These are phyloP conservation scores for Drosophila littoralis DNA, from an alignment of 1,140 invertebrate genomes.

Conservation along the genomic window DNA sequence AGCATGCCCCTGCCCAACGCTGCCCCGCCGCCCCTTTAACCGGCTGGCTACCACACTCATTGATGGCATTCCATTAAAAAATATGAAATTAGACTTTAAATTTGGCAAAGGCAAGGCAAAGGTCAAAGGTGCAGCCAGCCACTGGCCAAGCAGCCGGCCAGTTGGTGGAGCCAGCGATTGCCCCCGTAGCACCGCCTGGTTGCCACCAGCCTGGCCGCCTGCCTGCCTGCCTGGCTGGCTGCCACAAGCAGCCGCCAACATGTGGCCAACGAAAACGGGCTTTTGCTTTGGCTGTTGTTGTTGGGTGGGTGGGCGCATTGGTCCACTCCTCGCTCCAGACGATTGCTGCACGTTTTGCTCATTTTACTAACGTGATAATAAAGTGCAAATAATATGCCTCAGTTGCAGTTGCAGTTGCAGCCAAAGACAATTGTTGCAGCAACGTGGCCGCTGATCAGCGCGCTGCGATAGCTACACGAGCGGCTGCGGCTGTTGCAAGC, in stretches of 20 bases:
- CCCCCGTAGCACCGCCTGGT: background rate
- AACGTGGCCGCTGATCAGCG: constrained; percentile 39
- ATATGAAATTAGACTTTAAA: constrained; percentile 48
- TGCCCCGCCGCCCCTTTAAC: background rate
- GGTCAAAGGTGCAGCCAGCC: constrained; percentile 70
- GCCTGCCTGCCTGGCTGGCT: background rate
- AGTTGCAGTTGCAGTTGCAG: constrained; percentile 58
- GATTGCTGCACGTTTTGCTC: constrained; percentile 78
- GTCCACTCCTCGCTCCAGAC: constrained; percentile 27
- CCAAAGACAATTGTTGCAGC: constrained; percentile 63
- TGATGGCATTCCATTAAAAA: constrained; percentile 44
- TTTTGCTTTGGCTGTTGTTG: background rate
- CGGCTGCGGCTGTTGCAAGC: constrained; percentile 58
- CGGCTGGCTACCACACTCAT: constrained; percentile 6
- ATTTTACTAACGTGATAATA: constrained; percentile 84
- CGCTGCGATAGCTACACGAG: constrained; percentile 51
- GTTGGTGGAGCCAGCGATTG: background rate
- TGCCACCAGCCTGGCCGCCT: constrained; percentile 5
- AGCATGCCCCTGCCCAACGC: background rate
- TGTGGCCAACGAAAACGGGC: constrained; percentile 37
- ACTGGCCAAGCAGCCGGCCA: constrained; percentile 47
- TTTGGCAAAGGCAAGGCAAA: constrained; percentile 45
- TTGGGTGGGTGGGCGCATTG: constrained; percentile 49
- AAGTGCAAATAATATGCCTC: constrained; percentile 84
- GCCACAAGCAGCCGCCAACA: constrained; percentile 23